Evolutionary conservation across 2,888 invertebrate genomes (phyloP).

Genomic region (Belgica antarctica): DNA sequence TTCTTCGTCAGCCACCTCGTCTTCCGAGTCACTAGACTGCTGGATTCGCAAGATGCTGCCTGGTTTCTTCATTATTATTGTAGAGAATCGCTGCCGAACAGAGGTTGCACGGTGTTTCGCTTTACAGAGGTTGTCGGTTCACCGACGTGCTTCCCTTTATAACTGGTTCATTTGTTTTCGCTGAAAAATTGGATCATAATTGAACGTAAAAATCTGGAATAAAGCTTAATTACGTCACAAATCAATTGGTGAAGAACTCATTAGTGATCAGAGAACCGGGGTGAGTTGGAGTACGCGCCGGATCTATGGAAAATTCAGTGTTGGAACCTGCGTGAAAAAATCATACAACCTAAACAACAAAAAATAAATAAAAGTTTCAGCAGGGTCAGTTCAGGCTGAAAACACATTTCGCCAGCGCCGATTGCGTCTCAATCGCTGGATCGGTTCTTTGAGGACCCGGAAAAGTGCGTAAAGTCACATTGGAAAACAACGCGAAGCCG

Average conservation of each 20-base stretch:
- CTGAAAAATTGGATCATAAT: too few species aligned
- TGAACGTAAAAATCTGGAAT: too few species aligned
- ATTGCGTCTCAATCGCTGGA: neutral
- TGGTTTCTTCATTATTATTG: constrained; percentile 25
- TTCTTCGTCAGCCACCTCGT: neutral
- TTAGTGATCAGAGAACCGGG: constrained; percentile 1
- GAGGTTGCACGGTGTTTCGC: too few species aligned
- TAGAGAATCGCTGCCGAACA: too few species aligned
- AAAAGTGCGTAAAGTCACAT: neutral
- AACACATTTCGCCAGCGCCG: constrained; percentile 28
- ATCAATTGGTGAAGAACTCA: too few species aligned
- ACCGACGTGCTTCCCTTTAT: too few species aligned
- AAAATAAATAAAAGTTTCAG: constrained; percentile 38
- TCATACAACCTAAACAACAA: constrained; percentile 42
- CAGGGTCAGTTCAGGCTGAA: constrained; percentile 32
- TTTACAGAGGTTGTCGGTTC: too few species aligned
- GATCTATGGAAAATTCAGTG: constrained; percentile 30
- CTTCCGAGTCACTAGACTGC: constrained; percentile 29
- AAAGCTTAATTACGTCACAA: too few species aligned
- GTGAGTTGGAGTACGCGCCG: neutral
- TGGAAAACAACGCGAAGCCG: neutral
- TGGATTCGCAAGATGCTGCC: constrained; percentile 25
- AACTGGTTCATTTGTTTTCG: too few species aligned
- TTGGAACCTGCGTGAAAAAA: constrained; percentile 40
- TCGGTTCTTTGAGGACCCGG: neutral